Evolutionary conservation across 2,888 invertebrate genomes (phyloP).

Genomic region (Tipula unca): DNA sequence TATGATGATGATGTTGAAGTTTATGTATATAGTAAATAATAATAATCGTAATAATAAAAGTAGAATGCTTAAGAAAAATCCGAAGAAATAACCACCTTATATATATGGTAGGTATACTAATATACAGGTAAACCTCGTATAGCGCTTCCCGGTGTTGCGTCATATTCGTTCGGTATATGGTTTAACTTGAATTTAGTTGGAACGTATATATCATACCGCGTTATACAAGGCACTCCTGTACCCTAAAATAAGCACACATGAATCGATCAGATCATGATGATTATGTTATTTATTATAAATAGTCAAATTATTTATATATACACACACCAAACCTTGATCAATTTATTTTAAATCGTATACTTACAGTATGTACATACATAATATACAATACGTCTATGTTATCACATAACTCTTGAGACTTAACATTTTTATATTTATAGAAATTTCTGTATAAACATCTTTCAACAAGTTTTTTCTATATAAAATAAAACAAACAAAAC

Average conservation of each 20-base stretch:
- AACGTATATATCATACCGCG: background rate
- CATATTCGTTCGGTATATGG: background rate
- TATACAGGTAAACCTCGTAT: background rate
- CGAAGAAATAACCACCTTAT: background rate
- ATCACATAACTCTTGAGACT: background rate
- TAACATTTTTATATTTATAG: background rate
- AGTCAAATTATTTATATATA: background rate
- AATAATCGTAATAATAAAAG: background rate
- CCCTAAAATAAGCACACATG: background rate
- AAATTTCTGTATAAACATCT: background rate
- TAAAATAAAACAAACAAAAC: background rate
- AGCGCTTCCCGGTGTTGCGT: background rate
- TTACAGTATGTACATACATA: background rate
- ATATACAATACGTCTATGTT: background rate
- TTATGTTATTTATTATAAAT: background rate
- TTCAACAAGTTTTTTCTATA: background rate
- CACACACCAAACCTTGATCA: background rate
- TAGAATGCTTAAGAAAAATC: background rate
- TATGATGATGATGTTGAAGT: background rate
- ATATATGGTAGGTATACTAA: too few species aligned
- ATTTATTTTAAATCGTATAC: background rate
- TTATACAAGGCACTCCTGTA: background rate
- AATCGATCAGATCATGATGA: background rate
- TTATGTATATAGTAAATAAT: background rate
- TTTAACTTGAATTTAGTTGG: background rate